Base-by-base conservation (phyloP, 2,113 vertebrate genomes). In the Macquaria australasica region DNA sequence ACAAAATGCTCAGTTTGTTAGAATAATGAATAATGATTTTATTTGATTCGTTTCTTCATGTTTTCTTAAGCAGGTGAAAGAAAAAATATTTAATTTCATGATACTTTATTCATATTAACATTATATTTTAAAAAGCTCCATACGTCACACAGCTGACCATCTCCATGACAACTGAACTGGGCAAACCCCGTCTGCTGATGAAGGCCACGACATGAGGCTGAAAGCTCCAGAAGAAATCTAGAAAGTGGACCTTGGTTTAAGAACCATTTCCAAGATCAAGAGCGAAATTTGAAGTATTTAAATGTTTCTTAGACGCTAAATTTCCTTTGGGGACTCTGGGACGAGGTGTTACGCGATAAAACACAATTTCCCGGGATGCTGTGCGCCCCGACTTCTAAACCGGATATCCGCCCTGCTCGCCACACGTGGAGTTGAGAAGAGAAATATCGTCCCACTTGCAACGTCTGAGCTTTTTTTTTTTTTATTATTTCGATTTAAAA, bases 331-430 rank as follows among this genome's bases (percentile, higher is more conserved):
- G 1, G 15, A 18, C n/a, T 59, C 12, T 28, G 23, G 0, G 21
- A 11, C 12, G 11, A 16, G 5, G 14, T 8, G 1, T 53, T 20
- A 6, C 6, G 1, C 20, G 0, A 15, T 0, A 0, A 59, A 83
- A 93, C 89, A 5, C 2, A 0, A 74, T 76, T 89, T 86, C 92
- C 92, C 93, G 92, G 11, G 8, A 73, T 91, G 50, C 91, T 4
- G 0, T 16, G 86, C 86, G 79, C 20, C 0, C 0, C 3, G 16
- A 21, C 0, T 0, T 0, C 0, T 11, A 0, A 75, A 56, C 70
- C 87, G 93, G 92, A 94, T 83, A 81, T 93, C 45, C 82, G 62
- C 8, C 0, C 1, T 66, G 5, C 25, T 0, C 12, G 20, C 34
- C 4, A 0, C 94, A 94, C 92, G 93, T 93, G 91, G 81, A 41